A percentile compares a stretch with the other conserved stretches of the same genome.
Conservation (phyloP, 2,888 invertebrate genomes). For the Mellilla xanthometata region DNA sequence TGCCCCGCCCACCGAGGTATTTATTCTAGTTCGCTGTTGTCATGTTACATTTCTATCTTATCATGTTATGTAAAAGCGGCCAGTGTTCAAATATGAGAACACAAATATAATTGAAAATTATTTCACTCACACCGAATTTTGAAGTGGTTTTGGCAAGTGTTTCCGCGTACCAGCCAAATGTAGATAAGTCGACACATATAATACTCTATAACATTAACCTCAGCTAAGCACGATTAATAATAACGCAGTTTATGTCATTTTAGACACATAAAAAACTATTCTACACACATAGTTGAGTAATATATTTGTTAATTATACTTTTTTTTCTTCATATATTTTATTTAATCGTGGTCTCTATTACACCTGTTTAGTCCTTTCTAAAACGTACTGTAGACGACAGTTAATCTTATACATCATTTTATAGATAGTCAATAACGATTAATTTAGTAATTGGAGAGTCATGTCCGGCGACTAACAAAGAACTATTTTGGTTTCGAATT, state of each 20-base stretch:
- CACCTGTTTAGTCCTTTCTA: conserved; percentile 56
- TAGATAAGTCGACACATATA: conserved; percentile 28
- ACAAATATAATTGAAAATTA: conserved; percentile 7
- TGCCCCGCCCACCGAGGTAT: no score
- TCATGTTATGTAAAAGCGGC: no score
- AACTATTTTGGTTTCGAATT: no score
- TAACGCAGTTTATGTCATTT: conserved; percentile 42
- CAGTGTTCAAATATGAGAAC: not conserved
- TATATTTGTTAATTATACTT: conserved; percentile 43
- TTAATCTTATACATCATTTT: not conserved
- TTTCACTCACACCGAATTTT: conserved; percentile 63
- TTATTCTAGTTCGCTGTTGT: no score
- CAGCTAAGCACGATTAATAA: conserved; percentile 67
- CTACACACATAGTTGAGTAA: conserved; percentile 57
- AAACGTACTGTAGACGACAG: conserved; percentile 25
- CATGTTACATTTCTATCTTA: no score
- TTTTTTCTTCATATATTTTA: conserved; percentile 39
- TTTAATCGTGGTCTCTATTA: conserved; percentile 61
- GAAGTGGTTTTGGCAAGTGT: conserved; percentile 61
- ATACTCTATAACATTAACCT: conserved; percentile 47
- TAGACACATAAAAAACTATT: conserved; percentile 46
- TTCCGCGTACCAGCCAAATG: conserved; percentile 24
- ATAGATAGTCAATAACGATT: not conserved
- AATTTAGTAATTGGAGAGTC: no score
- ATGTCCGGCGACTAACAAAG: no score